phyloP scores from a whole-genome alignment of 2,888 invertebrate genomes.

The Apomyelois bistriatella region DNA sequence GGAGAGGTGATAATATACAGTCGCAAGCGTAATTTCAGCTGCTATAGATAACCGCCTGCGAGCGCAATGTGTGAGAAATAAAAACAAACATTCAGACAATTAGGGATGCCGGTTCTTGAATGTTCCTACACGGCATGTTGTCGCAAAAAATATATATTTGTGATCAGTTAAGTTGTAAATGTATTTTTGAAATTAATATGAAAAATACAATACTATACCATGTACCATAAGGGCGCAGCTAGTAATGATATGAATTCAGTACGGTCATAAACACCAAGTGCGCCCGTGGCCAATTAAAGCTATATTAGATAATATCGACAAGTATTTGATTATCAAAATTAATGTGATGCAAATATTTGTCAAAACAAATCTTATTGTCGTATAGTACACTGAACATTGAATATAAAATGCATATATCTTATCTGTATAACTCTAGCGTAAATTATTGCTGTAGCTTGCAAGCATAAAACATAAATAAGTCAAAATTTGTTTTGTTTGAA shows the following conservation, averaged over 20 bases:
- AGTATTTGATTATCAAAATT: no score
- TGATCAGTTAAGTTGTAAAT: no score
- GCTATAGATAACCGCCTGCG: conserved; percentile 31
- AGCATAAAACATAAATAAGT: conserved; percentile 1
- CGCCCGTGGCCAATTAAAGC: no score
- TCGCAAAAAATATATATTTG: not conserved
- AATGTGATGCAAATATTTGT: no score
- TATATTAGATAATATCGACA: no score
- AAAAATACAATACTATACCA: no score
- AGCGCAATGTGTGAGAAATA: conserved; percentile 20
- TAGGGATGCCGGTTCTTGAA: conserved; percentile 14
- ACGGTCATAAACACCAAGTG: no score
- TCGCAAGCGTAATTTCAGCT: conserved; percentile 44
- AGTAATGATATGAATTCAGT: no score
- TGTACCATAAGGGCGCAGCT: no score
- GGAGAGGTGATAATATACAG: conserved; percentile 41
- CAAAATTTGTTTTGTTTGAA: conserved; percentile 7
- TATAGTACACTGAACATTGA: no score
- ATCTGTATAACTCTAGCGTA: not conserved
- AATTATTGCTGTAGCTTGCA: not conserved
- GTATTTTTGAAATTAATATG: no score
- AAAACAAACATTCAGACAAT: conserved; percentile 17
- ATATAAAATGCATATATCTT: not conserved
- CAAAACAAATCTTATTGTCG: no score
- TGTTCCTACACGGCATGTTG: not conserved